Base-by-base conservation (phyloP, 2,113 vertebrate genomes). In the Barbus barbus region DNA sequence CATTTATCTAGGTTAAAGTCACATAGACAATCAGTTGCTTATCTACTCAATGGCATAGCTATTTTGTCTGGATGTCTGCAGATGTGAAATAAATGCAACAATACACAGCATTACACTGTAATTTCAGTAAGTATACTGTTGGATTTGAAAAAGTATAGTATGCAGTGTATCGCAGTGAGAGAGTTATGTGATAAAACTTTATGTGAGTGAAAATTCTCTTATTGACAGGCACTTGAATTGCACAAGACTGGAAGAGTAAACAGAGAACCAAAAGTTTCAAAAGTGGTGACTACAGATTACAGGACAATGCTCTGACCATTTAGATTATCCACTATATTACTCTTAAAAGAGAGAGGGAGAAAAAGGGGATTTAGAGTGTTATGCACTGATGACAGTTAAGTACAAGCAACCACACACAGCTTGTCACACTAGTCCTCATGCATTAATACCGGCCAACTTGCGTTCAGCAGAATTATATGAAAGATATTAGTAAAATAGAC, bases 1-100 rank as follows among this genome's bases (percentile, higher is more conserved):
- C 38, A 44, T 44, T 58, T 78, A 6, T 78, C 33, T 38, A 61
- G 76, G 53, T 78, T 60, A 78, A 78, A 78, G 76, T 41, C 60
- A 36, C 4, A 38, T 3, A 58, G 31, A 78, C 38, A 41, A 11
- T 4, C 9, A 41, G 41, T 20, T 53, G 14, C 48, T 51, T 20
- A 20, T 51, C 48, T 51, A 38, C 41, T 48, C 72, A 31, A 48
- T 18, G 7, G 46, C 48, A 74, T 9, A 51, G 1, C 18, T 7
- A 22, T 36, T 58, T 12, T 77, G 9, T 58, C 11, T 56, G 28
- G 11, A 36, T 9, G 11, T 0, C 22, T 41, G 9, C 13, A 60
- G 20, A 9, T 41, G 6, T n/a, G 2, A 8, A 60, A 38, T 14
- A 60, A 18, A 9, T 16, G 12, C 33, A 24, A 51, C 16, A 51